Percentiles rank a stretch among this genome's conserved stretches.
Conservation (phyloP, 2,888 invertebrate species). For the Amblyjoppa proteus region DNA sequence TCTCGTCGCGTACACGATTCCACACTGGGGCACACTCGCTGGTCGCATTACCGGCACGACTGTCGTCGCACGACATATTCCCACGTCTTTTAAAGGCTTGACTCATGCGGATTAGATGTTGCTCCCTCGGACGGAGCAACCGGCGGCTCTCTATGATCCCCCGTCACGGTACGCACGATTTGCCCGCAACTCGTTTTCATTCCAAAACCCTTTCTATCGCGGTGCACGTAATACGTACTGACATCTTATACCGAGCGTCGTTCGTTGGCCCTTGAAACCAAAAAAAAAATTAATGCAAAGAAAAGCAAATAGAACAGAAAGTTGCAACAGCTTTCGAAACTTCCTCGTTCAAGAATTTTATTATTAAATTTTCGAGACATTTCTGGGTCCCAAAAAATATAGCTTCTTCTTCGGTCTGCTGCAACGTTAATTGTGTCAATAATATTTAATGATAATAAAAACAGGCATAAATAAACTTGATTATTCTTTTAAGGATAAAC, state of each 20-base stretch:
- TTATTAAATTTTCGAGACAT: background rate
- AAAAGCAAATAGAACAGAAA: slow-evolving; percentile 26
- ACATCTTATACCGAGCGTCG: background rate
- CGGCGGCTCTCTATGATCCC: slow-evolving; percentile 33
- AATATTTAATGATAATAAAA: background rate
- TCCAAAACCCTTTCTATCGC: slow-evolving; percentile 25
- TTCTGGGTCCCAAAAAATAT: background rate
- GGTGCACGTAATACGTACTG: background rate
- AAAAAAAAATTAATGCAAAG: background rate
- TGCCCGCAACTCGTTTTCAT: slow-evolving; percentile 36
- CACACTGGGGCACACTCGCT: slow-evolving; percentile 74
- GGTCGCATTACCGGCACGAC: slow-evolving; percentile 74
- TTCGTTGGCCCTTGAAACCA: slow-evolving; percentile 1
- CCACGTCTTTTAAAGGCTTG: slow-evolving; percentile 79
- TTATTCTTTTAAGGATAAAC: background rate
- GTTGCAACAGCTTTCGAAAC: slow-evolving; percentile 15
- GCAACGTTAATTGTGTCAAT: background rate
- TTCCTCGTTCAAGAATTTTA: too few relatives aligned
- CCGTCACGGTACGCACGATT: slow-evolving; percentile 32
- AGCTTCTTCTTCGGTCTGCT: background rate
- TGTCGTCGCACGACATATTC: slow-evolving; percentile 71
- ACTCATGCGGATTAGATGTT: slow-evolving; percentile 55
- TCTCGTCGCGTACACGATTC: slow-evolving; percentile 72
- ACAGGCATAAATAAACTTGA: background rate
- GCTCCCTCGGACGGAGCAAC: slow-evolving; percentile 49